Percentiles rank a stretch among this genome's conserved stretches.
phyloP scores from a whole-genome alignment of 92 coral and sea anemone species.

The Epizoanthus rinbou region DNA sequence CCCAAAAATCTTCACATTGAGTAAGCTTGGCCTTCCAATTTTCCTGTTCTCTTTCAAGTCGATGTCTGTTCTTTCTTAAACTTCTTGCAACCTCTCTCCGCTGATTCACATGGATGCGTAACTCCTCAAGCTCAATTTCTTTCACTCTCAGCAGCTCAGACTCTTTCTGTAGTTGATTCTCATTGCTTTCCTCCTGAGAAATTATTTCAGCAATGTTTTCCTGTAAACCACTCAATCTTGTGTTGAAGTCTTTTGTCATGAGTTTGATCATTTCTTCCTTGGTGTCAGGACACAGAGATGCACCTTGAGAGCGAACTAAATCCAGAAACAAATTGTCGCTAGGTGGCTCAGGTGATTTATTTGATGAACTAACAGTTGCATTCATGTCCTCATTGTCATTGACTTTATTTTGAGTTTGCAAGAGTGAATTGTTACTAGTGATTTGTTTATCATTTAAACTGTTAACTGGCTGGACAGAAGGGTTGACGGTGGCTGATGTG shows the following conservation, averaged over 20 bases:
- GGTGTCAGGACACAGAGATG: neutral
- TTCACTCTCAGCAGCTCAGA: neutral
- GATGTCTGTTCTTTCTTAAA: neutral
- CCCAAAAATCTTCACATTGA: neutral
- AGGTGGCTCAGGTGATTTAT: neutral
- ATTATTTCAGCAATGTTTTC: neutral
- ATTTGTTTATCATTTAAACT: neutral
- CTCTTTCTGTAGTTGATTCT: neutral
- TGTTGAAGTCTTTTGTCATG: neutral
- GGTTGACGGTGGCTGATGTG: too few species aligned
- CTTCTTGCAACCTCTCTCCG: neutral
- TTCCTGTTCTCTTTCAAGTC: neutral
- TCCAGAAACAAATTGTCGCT: neutral
- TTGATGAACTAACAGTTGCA: neutral
- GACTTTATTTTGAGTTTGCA: neutral
- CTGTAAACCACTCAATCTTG: neutral
- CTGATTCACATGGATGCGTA: neutral
- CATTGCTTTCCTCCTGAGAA: neutral
- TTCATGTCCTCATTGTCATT: neutral
- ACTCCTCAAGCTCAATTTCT: neutral
- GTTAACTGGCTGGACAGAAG: neutral
- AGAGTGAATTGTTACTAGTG: neutral
- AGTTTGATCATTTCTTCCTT: slow-evolving; percentile 10
- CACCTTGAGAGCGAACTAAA: neutral
- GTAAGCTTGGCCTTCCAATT: neutral